phyloP scores from a whole-genome alignment of 2,888 invertebrate genomes.

The Tinea pellionella region DNA sequence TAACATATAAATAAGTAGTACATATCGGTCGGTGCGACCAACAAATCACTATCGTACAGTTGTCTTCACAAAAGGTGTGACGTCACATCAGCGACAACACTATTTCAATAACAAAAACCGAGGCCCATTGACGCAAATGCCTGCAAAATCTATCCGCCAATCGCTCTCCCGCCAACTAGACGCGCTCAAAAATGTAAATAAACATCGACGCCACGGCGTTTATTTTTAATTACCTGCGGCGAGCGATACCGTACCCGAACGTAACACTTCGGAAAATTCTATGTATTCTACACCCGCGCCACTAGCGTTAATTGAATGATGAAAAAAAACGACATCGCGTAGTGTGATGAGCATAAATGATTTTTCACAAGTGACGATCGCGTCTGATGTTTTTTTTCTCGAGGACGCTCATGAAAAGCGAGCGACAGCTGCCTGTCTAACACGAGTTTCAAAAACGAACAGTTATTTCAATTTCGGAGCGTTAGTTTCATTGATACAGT shows the following conservation, averaged over 20 bases:
- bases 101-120: not conserved
- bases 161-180: slow-evolving; percentile 14
- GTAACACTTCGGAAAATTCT: slow-evolving; percentile 14
- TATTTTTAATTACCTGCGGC: slow-evolving; percentile 32
- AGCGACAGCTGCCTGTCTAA: slow-evolving; percentile 9
- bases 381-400: slow-evolving; percentile 7
- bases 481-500: slow-evolving; percentile 4
- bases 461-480: not conserved
- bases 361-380: not conserved
- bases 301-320: slow-evolving; percentile 1
- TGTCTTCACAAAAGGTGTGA: not conserved
- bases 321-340: not conserved
- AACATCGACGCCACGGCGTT: slow-evolving; percentile 28
- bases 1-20: too few species aligned
- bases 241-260: slow-evolving; percentile 25
- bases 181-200: slow-evolving; percentile 31
- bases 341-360: not conserved
- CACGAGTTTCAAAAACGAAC: not conserved
- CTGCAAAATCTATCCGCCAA: slow-evolving; percentile 9
- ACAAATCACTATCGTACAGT: not conserved
- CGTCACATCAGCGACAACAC: slow-evolving; percentile 1
- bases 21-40: too few species aligned
- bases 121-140: not conserved
- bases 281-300: not conserved
- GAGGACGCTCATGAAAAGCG: slow-evolving; percentile 11